Conservation (phyloP, 2,113 vertebrate species). For the Malurus elegans region DNA sequence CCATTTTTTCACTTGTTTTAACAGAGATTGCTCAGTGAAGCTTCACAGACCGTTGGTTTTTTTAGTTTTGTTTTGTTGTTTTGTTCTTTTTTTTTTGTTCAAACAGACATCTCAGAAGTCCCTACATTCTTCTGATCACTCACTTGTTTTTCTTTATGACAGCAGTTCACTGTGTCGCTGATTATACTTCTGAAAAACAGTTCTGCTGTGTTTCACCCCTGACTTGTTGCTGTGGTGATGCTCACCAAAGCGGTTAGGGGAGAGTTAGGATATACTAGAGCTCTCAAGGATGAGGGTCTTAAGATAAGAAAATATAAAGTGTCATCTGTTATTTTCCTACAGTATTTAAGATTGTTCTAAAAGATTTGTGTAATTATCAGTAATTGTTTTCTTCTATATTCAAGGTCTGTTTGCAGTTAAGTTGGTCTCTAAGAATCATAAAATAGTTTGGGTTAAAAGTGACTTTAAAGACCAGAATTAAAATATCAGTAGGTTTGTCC, state of each 20-base stretch:
- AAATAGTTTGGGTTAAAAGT: background rate
- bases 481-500: background rate
- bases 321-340: background rate
- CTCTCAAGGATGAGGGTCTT: background rate
- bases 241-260: background rate
- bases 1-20: background rate
- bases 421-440: background rate
- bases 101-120: rapidly evolving
- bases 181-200: background rate
- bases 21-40: background rate
- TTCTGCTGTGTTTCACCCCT: background rate
- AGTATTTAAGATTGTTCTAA: background rate
- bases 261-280: background rate
- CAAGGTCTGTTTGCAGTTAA: background rate
- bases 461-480: background rate
- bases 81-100: background rate
- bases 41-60: background rate
- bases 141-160: background rate
- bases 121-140: background rate
- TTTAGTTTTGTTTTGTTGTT: no score
- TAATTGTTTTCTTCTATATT: background rate
- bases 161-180: background rate
- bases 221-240: background rate
- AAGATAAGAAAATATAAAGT: background rate
- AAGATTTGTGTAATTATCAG: background rate